Percentiles rank a stretch among this genome's conserved stretches.
These are phyloP conservation scores for Lasioglossum pauxillum DNA, from an alignment of 2,888 invertebrate genomes.

Conservation along the genomic window DNA sequence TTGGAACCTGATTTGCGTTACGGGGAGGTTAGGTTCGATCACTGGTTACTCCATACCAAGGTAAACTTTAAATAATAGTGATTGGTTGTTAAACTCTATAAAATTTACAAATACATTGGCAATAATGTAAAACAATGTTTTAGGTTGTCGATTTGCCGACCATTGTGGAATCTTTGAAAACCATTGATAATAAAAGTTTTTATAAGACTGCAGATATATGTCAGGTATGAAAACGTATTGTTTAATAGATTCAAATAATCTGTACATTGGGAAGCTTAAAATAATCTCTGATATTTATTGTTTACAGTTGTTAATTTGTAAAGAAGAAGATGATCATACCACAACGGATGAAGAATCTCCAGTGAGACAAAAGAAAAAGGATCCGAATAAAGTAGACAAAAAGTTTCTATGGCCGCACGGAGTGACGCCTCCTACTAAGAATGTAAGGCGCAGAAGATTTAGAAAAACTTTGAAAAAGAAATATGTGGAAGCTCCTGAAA, in stretches of 20 bases:
- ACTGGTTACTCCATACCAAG: constrained; percentile 94
- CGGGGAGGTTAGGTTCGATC: constrained; percentile 95
- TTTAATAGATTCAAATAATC: background rate
- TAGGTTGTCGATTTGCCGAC: constrained; percentile 95
- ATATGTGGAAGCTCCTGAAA: constrained; percentile 98
- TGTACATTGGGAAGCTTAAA: background rate
- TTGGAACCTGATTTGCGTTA: constrained; percentile 95
- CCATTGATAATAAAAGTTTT: constrained; percentile 97
- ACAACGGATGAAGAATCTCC: constrained; percentile 92
- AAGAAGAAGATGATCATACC: constrained; percentile 93
- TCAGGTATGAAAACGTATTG: constrained; percentile 86
- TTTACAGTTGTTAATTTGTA: constrained; percentile 91
- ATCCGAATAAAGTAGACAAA: constrained; percentile 94
- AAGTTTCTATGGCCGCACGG: constrained; percentile 98
- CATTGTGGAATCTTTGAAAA: constrained; percentile 96
- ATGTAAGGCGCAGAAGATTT: constrained; percentile 96
- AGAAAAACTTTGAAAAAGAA: constrained; percentile 98
- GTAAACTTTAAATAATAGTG: constrained; percentile 76
- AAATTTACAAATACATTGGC: background rate
- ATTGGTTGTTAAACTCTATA: background rate
- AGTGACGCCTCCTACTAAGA: constrained; percentile 97
- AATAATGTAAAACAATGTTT: constrained; percentile 11
- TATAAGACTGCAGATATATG: constrained; percentile 99
- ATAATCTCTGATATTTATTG: constrained; percentile 11
- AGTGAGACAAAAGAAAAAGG: constrained; percentile 92